These are phyloP conservation scores for Thereva unica DNA, from an alignment of 2,888 invertebrate genomes.

Conservation along the genomic window DNA sequence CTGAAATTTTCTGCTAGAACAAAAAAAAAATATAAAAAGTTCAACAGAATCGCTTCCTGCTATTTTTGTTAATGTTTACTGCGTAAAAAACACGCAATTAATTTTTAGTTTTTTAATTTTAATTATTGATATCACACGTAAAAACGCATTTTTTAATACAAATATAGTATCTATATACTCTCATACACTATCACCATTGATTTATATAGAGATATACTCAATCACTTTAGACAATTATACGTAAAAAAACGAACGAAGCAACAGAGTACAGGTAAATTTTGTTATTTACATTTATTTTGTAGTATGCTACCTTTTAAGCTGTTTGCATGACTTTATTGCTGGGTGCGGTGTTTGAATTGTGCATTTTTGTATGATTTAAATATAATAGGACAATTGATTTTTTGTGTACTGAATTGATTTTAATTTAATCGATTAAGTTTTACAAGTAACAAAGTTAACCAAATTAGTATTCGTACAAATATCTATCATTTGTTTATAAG, in stretches of 20 bases:
- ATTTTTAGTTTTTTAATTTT: slow-evolving; percentile 16
- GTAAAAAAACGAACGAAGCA: slow-evolving; percentile 20
- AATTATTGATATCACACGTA: slow-evolving; percentile 17
- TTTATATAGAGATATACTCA: slow-evolving; percentile 24
- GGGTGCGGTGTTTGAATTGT: no score
- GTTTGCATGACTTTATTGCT: no score
- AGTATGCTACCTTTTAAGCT: no score
- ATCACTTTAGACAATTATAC: slow-evolving; percentile 23
- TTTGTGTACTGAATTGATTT: no score
- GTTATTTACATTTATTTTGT: no score
- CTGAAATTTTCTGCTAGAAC: slow-evolving; percentile 76
- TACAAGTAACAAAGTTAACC: no score
- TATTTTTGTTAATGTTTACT: slow-evolving; percentile 39
- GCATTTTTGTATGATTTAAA: no score
- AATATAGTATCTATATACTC: slow-evolving; percentile 15
- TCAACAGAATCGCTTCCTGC: slow-evolving; percentile 40
- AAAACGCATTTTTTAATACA: slow-evolving; percentile 22
- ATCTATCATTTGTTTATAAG: no score
- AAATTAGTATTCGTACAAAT: no score
- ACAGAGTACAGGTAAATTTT: no score
- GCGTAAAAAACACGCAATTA: slow-evolving; percentile 9
- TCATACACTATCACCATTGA: slow-evolving; percentile 23
- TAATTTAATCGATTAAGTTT: no score
- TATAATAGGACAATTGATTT: no score
- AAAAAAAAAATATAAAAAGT: slow-evolving; percentile 39